These are phyloP conservation scores for Girardinichthys multiradiatus DNA, from an alignment of 2,113 vertebrate species.

Conservation along the genomic window DNA sequence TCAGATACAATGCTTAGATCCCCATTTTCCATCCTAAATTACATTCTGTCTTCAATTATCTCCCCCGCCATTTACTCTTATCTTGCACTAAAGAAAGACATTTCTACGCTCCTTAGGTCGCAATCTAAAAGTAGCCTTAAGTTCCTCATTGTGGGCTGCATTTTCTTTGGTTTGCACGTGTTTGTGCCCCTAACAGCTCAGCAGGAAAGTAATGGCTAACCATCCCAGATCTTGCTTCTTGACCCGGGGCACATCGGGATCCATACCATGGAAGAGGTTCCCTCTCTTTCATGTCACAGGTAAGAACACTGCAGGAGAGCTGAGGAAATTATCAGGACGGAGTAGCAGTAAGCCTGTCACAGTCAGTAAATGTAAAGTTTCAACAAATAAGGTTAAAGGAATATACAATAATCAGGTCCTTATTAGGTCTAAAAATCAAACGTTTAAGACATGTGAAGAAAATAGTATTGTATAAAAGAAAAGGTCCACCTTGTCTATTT, in stretches of 20 bases:
- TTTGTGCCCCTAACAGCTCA: not conserved
- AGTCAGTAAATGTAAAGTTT: not conserved
- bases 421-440: not conserved
- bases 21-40: slow-evolving; percentile 17
- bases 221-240: slow-evolving; percentile 8
- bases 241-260: slow-evolving; percentile 28
- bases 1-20: slow-evolving; percentile 15
- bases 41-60: slow-evolving; percentile 10
- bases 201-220: slow-evolving; percentile 31
- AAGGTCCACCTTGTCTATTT: too few species aligned
- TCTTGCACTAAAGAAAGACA: slow-evolving; percentile 3
- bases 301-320: slow-evolving; percentile 39
- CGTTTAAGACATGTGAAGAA: too few species aligned
- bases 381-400: not conserved
- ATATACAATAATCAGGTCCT: not conserved
- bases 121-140: not conserved
- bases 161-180: not conserved
- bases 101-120: not conserved
- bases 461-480: too few species aligned
- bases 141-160: not conserved
- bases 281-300: slow-evolving; percentile 41
- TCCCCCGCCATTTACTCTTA: slow-evolving; percentile 12
- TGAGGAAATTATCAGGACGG: slow-evolving; percentile 37
- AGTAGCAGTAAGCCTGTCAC: slow-evolving; percentile 32
- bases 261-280: slow-evolving; percentile 24